A percentile compares a stretch with the other conserved stretches of the same genome.
These are phyloP conservation scores for Zaprionus gabonicus DNA, from an alignment of 1,140 invertebrate genomes.

Conservation along the genomic window DNA sequence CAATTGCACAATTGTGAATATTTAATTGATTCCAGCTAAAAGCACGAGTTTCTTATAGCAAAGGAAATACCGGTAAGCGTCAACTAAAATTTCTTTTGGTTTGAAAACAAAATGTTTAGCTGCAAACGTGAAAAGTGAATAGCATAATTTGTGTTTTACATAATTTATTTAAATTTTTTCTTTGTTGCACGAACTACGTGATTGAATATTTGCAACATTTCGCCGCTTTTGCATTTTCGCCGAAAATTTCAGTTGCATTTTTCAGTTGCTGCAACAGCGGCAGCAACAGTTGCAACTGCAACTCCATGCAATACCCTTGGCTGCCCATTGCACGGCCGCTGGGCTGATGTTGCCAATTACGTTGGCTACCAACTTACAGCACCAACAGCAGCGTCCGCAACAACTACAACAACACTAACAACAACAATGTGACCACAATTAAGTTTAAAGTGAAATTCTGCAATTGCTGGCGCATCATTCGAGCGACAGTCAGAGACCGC, in stretches of 20 bases:
- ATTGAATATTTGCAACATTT: slow-evolving; percentile 82
- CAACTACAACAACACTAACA: slow-evolving; percentile 22
- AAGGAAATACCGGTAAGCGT: slow-evolving; percentile 63
- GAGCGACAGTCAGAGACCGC: slow-evolving; percentile 63
- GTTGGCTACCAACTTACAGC: slow-evolving; percentile 26
- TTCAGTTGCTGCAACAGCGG: slow-evolving; percentile 28
- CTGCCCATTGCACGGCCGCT: slow-evolving; percentile 46
- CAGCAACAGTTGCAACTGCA: slow-evolving; percentile 45
- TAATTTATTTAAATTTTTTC: slow-evolving; percentile 78
- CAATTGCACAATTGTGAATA: slow-evolving; percentile 47
- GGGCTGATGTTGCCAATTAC: slow-evolving; percentile 72
- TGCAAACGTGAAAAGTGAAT: slow-evolving; percentile 42
- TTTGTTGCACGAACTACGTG: slow-evolving; percentile 79
- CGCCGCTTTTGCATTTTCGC: slow-evolving; percentile 61
- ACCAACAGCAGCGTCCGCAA: slow-evolving; percentile 21
- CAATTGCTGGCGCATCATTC: slow-evolving; percentile 76
- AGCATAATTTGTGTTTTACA: slow-evolving; percentile 60
- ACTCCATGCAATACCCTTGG: slow-evolving; percentile 70
- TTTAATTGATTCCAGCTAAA: slow-evolving; percentile 37
- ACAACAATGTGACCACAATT: slow-evolving; percentile 63
- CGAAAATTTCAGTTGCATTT: slow-evolving; percentile 46
- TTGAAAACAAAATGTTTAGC: slow-evolving; percentile 13
- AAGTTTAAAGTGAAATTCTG: slow-evolving; percentile 78
- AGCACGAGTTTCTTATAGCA: slow-evolving; percentile 55
- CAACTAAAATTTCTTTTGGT: slow-evolving; percentile 37